Evolutionary conservation across 1,140 invertebrate species (phyloP), one percentile per base, ranked within the genome.

Genomic region (Pomacea maculata): DNA sequence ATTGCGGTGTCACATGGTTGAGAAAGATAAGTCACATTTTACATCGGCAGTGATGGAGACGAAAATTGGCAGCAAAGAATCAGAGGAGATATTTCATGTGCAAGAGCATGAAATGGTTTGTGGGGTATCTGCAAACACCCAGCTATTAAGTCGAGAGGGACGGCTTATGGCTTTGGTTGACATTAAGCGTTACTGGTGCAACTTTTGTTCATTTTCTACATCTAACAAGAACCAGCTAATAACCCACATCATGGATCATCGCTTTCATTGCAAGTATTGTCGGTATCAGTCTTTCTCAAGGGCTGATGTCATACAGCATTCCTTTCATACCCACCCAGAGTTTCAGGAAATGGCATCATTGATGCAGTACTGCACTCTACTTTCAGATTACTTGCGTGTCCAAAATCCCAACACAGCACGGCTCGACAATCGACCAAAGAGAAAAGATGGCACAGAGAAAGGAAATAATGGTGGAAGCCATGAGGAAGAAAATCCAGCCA

Each of bases 251-350:
- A 84, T 87, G 78, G 84, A 86, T 19, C 89, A 90, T 75, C 71
- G 89, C 8, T 90, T 90, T 78, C 83, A 86, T 63, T 90, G 89
- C 68, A 87, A 87, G 64, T 86, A 80, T 65, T 90, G 89, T 78
- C 78, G 75, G 12, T 90, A 86, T 55, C 88, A 90, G 81, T 87
- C 89, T 19, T 90, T 88, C 76, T 90, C 86, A 12, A 68, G 89
- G 57, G 86, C 88, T 65, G 86, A 87, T 81, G 84, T 88, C 25
- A 85, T 90, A 34, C 76, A 83, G 11, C 89, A 90, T 79, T 85
- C 85, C n/a, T 55, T 74, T 5, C 81, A 85, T 29, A 79, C 82
- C 55, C 89, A 90, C 80, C 76, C 80, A 6, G 82, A 84, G 10
- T 87, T 88, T 77, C 21, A 75, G 25, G 84, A 86, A n/a, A 86